Evolutionary conservation across 1,140 invertebrate genomes (phyloP), one percentile per base, ranked within the genome.

Genomic region (Scaptomyza montana): DNA sequence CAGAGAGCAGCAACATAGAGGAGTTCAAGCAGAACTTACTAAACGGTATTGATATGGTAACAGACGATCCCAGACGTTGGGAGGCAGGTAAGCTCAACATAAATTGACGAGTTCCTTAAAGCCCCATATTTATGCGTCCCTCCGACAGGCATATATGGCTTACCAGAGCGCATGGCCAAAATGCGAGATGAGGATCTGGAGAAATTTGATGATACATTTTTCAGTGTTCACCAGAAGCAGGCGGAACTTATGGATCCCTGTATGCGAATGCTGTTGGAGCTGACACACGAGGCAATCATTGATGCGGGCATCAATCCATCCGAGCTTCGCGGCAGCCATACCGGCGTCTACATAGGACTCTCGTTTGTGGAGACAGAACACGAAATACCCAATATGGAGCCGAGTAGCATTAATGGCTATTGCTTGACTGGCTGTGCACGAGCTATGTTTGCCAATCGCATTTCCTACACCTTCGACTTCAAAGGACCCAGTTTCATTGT

Each of bases 241-340:
- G 98, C 98, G 0, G 94, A 98, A 79, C 94, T 95, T 5, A 99
- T 99, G 98, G 98, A 99, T 92, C 98, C 98, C 12, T 98, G 99
- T 92, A 93, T 99, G 61, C 93, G 98, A 67, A 93, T 99, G 89
- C 92, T 99, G n/a, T 93, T 99, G 5, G 98, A 99, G 93, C 91
- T 96, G 9, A 97, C 98, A 7, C 95, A 99, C 92, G 98, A 99
- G 93, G 96, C 97, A 1, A 96, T 99, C 66, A 93, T 99, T 66
- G 98, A 99, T 94, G 96, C 98, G 57, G 98, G 98, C 82, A 89
- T 97, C 16, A 98, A 98, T 92, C 98, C 97, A 13, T 90, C 92
- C 39, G 95, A 95, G 76, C 81, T 98, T 4, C 93, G 95, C 67
- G 98, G 97, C 50, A 95, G 94, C 8, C 97, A 94, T 74, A 99